Conservation (phyloP, 2,113 vertebrate species). For the Cyanistes caeruleus region DNA sequence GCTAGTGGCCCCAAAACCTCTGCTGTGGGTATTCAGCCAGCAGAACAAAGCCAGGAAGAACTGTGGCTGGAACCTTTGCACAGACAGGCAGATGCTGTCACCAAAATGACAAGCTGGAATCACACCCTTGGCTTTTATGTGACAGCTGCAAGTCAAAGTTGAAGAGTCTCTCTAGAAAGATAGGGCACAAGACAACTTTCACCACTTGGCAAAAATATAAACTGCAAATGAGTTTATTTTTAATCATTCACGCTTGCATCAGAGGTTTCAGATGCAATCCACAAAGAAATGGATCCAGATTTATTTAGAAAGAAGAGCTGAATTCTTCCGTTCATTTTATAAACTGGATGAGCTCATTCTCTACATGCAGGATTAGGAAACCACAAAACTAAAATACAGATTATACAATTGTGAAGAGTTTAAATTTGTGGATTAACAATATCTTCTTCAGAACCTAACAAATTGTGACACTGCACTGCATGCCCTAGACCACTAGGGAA, state of each 20-base stretch:
- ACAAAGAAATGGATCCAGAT: neutral
- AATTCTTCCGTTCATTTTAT: neutral
- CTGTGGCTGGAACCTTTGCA: neutral
- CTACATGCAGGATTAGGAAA: constrained; percentile 51
- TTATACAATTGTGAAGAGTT: constrained; percentile 28
- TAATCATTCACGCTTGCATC: neutral
- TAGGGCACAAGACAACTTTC: neutral
- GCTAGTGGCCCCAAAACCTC: neutral
- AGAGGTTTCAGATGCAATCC: neutral
- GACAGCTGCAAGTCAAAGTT: constrained; percentile 3
- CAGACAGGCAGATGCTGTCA: neutral
- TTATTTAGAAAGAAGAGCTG: constrained; percentile 28
- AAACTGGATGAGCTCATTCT: constrained; percentile 40
- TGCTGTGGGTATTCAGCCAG: neutral
- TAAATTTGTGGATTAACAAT: constrained; percentile 46
- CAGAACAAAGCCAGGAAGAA: neutral
- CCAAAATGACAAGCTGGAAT: neutral
- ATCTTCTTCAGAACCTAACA: constrained; percentile 22
- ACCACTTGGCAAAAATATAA: constrained; percentile 22
- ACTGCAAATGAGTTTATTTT: constrained; percentile 14
- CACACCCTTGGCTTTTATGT: neutral
- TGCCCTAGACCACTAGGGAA: constrained; percentile 31
- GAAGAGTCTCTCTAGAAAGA: constrained; percentile 20
- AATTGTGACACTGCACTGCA: neutral
- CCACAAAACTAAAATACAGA: constrained; percentile 47